phyloP scores from a whole-genome alignment of 2,797 vertebrate species.

The Melanotaenia maccullochi region DNA sequence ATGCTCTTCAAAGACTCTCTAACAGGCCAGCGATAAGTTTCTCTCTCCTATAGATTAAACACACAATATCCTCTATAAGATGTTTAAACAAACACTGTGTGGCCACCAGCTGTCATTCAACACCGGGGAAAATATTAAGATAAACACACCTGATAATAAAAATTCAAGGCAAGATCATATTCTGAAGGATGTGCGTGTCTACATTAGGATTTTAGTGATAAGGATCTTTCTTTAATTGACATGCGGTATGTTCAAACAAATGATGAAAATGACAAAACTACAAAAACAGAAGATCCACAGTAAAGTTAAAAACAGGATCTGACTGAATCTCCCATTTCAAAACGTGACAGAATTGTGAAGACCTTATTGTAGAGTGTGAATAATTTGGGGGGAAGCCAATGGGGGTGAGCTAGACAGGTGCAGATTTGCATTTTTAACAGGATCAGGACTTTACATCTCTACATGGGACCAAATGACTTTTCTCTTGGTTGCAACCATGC shows the following conservation, averaged over 20 bases:
- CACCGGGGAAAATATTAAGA: background rate
- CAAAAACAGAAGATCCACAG: background rate
- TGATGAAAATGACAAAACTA: background rate
- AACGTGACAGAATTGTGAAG: background rate
- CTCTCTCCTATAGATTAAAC: conserved; percentile 87
- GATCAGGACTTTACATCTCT: no score
- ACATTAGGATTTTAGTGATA: background rate
- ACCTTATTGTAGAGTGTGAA: background rate
- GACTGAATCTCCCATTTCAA: background rate
- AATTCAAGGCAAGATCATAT: background rate
- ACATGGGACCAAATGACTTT: no score
- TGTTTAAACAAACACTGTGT: background rate
- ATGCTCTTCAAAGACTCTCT: conserved; percentile 97
- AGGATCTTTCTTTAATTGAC: background rate
- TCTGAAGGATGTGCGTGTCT: background rate
- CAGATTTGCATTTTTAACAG: no score
- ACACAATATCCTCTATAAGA: background rate
- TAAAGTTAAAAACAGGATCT: no score
- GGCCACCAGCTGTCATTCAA: conserved; percentile 1
- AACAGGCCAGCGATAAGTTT: conserved; percentile 96
- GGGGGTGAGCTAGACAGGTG: background rate
- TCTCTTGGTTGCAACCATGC: no score
- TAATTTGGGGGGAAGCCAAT: background rate
- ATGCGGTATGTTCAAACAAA: background rate
- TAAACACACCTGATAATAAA: background rate